Percentiles rank a stretch among this genome's conserved stretches.
phyloP scores from a whole-genome alignment of 2,797 vertebrate genomes.

The Etheostoma nigrum region DNA sequence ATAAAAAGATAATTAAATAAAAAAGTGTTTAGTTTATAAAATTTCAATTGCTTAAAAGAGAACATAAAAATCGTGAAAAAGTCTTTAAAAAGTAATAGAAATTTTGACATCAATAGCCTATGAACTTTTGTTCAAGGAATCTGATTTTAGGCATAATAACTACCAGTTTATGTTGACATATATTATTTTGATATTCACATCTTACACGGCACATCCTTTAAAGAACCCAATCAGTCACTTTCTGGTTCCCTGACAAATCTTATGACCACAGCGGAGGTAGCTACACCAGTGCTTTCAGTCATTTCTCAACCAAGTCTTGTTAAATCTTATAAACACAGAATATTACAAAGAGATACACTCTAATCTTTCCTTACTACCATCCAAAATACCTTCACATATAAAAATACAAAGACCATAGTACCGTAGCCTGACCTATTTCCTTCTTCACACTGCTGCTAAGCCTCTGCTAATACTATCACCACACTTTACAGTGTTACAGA shows the following conservation, averaged over 20 bases:
- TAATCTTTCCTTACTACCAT: constrained; percentile 38
- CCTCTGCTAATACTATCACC: constrained; percentile 22
- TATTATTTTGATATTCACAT: constrained; percentile 85
- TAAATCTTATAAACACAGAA: constrained; percentile 51
- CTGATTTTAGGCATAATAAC: constrained; percentile 64
- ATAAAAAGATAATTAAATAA: constrained; percentile 84
- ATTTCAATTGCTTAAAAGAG: constrained; percentile 74
- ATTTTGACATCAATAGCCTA: constrained; percentile 75
- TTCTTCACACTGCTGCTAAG: constrained; percentile 21
- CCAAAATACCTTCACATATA: constrained; percentile 51
- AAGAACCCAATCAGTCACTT: constrained; percentile 67
- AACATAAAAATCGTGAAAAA: constrained; percentile 74
- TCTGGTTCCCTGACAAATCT: constrained; percentile 62
- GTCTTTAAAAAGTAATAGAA: constrained; percentile 72
- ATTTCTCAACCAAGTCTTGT: constrained; percentile 38
- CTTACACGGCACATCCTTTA: constrained; percentile 73
- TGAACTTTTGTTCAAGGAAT: constrained; percentile 61
- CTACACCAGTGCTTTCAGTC: constrained; percentile 39
- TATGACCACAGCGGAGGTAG: constrained; percentile 21
- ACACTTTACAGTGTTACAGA: constrained; percentile 47
- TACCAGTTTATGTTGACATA: constrained; percentile 76
- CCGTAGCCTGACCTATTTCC: constrained; percentile 28
- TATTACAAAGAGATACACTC: constrained; percentile 49
- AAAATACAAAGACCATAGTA: constrained; percentile 60
- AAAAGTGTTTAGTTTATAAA: constrained; percentile 80